Evolutionary conservation across 2,797 vertebrate species (phyloP).

Genomic region (Glyptemys insculpta): DNA sequence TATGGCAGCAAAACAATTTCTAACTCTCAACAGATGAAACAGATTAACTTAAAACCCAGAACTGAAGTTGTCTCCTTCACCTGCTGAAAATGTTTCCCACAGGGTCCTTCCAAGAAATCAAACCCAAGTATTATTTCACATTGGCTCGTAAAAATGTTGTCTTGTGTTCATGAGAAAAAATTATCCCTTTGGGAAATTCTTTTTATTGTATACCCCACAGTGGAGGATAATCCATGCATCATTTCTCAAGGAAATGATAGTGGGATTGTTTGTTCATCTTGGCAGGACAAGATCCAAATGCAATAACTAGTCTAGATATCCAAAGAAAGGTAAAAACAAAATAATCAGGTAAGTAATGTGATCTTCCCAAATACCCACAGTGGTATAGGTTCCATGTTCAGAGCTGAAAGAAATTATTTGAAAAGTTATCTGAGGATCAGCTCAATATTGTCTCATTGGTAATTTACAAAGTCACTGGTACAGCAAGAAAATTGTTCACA

Average conservation of each 20-base stretch:
- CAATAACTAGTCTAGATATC: not conserved
- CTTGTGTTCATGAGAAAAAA: not conserved
- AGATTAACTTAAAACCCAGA: not conserved
- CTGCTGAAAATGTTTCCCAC: conserved; percentile 16
- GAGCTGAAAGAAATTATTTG: not conserved
- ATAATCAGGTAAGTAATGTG: not conserved
- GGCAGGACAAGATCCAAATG: not conserved
- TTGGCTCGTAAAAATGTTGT: conserved; percentile 25
- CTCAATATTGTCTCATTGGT: not conserved
- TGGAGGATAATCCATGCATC: conserved; percentile 1
- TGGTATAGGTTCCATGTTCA: not conserved
- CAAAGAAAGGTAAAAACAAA: not conserved
- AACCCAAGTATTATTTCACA: conserved; percentile 25
- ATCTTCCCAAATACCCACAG: not conserved
- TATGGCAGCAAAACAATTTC: not conserved
- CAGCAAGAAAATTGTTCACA: not conserved
- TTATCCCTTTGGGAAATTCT: not conserved
- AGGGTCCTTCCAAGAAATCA: not conserved
- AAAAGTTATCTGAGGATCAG: not conserved
- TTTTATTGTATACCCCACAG: not conserved
- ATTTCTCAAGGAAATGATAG: not conserved
- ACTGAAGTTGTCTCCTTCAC: not conserved
- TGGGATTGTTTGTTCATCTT: not conserved
- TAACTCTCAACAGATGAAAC: not conserved
- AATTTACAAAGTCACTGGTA: not conserved